phyloP scores from a whole-genome alignment of 2,797 vertebrate genomes.

The Falco peregrinus region DNA sequence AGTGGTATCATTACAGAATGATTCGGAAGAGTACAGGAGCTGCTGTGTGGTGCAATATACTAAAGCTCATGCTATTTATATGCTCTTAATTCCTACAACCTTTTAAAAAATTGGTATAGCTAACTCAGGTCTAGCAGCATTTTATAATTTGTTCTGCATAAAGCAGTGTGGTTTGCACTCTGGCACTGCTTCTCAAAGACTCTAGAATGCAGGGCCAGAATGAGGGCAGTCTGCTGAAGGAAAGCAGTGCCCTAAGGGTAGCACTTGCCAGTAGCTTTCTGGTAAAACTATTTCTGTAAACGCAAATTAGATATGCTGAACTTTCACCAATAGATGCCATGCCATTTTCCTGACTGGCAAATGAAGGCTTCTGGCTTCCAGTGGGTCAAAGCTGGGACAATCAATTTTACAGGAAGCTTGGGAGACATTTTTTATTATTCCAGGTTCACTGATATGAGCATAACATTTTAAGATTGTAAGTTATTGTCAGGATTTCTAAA shows the following conservation, averaged over 20 bases:
- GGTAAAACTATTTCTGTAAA: neutral
- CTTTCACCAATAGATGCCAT: neutral
- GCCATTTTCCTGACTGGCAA: neutral
- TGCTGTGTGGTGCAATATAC: neutral
- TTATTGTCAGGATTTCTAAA: neutral
- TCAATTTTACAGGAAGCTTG: neutral
- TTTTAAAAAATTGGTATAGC: neutral
- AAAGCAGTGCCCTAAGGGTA: neutral
- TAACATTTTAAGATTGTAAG: neutral
- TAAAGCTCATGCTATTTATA: neutral
- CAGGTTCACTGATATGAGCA: neutral
- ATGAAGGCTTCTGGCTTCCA: neutral
- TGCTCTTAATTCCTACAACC: neutral
- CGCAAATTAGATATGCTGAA: neutral
- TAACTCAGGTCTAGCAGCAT: neutral
- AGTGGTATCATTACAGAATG: neutral
- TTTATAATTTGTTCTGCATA: neutral
- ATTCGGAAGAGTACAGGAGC: neutral
- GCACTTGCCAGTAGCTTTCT: neutral
- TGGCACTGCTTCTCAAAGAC: neutral
- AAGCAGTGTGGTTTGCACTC: neutral
- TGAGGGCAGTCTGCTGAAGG: neutral
- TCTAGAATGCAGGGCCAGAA: neutral
- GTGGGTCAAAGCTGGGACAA: neutral
- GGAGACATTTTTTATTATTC: neutral